phyloP scores from a whole-genome alignment of 2,888 invertebrate species.

The Brachypterus glaber region DNA sequence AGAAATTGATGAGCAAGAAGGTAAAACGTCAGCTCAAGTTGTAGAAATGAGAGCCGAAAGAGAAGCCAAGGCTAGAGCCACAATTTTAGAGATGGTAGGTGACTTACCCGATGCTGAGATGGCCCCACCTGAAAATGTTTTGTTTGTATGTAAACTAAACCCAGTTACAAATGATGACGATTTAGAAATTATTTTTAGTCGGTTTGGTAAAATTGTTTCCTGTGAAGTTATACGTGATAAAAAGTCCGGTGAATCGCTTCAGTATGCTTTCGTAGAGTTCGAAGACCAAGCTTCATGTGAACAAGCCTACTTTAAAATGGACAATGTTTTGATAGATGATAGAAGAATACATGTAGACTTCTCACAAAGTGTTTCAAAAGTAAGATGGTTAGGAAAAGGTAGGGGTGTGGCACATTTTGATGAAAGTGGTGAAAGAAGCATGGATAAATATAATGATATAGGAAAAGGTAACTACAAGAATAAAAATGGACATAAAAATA shows the following conservation, averaged over 20 bases:
- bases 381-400: constrained; percentile 84
- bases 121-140: constrained; percentile 96
- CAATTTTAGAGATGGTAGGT: constrained; percentile 96
- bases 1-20: constrained; percentile 78
- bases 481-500: constrained; percentile 12
- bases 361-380: constrained; percentile 95
- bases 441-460: constrained; percentile 29
- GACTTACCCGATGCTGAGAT: constrained; percentile 96
- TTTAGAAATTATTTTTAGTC: constrained; percentile 92
- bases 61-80: constrained; percentile 93
- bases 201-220: constrained; percentile 87
- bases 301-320: constrained; percentile 99
- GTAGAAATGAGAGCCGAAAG: constrained; percentile 79
- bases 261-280: constrained; percentile 99
- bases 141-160: constrained; percentile 98
- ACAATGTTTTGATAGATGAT: constrained; percentile 98
- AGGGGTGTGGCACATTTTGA: constrained; percentile 58
- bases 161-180: constrained; percentile 97
- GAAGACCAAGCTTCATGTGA: constrained; percentile 87
- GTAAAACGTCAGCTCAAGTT: constrained; percentile 75
- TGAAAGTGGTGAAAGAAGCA: constrained; percentile 30
- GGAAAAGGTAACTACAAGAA: constrained; percentile 30
- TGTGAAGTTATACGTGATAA: constrained; percentile 96
- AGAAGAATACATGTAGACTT: constrained; percentile 98
- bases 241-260: constrained; percentile 86